These are phyloP conservation scores for Calliphora vomitoria DNA, from an alignment of 2,888 invertebrate genomes.

Conservation along the genomic window DNA sequence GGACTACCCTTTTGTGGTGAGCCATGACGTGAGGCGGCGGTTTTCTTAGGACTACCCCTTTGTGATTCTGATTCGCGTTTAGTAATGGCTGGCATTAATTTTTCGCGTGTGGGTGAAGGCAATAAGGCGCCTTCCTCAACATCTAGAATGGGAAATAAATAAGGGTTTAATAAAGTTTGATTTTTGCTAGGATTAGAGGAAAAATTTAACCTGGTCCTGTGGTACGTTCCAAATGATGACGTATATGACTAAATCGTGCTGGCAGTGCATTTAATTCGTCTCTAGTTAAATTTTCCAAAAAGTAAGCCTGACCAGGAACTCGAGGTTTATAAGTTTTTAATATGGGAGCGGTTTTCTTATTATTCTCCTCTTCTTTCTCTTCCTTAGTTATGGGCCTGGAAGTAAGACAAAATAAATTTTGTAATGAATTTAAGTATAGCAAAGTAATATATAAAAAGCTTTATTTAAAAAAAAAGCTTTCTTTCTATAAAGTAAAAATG, in stretches of 20 bases:
- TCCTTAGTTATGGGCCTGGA: slow-evolving; percentile 92
- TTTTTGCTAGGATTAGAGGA: slow-evolving; percentile 64
- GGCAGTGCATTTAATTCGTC: slow-evolving; percentile 84
- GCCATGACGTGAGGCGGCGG: slow-evolving; percentile 84
- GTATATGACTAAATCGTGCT: slow-evolving; percentile 86
- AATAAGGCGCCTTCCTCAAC: slow-evolving; percentile 88
- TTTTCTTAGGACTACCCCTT: slow-evolving; percentile 84
- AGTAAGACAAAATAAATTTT: background rate
- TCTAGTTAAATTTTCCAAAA: slow-evolving; percentile 85
- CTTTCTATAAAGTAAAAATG: too few relatives aligned
- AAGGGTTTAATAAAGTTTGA: background rate
- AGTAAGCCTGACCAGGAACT: slow-evolving; percentile 86
- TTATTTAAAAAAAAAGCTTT: too few relatives aligned
- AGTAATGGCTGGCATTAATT: slow-evolving; percentile 88
- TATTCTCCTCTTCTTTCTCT: slow-evolving; percentile 94
- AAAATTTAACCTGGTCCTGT: slow-evolving; percentile 87
- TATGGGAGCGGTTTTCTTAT: slow-evolving; percentile 91
- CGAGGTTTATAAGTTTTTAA: slow-evolving; percentile 79
- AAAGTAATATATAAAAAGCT: too few relatives aligned
- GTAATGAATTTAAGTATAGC: background rate
- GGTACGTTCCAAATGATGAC: slow-evolving; percentile 90
- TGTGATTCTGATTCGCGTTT: slow-evolving; percentile 84
- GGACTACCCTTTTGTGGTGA: slow-evolving; percentile 86
- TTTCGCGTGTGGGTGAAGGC: slow-evolving; percentile 89
- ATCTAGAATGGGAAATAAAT: slow-evolving; percentile 78